Conservation (phyloP, 2,113 vertebrate species). For the Panurus biarmicus region DNA sequence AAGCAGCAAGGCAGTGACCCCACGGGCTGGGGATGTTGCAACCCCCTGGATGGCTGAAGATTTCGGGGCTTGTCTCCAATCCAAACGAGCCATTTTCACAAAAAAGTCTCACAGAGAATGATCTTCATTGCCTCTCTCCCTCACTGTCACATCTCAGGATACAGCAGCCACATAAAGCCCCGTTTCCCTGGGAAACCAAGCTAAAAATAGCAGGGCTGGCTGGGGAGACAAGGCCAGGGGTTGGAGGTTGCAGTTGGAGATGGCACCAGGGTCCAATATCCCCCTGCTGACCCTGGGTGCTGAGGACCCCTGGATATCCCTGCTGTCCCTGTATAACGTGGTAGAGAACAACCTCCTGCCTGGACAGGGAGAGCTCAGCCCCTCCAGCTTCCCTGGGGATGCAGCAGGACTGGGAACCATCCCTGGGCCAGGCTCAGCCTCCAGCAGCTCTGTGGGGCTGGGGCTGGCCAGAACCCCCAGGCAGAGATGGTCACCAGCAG, state of each 20-base stretch:
- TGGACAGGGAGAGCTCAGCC: not conserved
- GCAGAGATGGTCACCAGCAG: not conserved
- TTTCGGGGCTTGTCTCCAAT: not conserved
- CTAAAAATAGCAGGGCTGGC: slow-evolving; percentile 26
- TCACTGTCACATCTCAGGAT: not conserved
- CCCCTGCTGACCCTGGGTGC: no score
- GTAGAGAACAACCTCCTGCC: not conserved
- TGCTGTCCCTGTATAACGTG: accelerated
- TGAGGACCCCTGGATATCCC: not conserved
- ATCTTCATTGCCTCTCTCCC: not conserved
- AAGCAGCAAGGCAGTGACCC: not conserved
- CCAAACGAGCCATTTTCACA: not conserved
- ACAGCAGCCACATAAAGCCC: not conserved
- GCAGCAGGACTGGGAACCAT: not conserved
- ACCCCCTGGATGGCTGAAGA: not conserved
- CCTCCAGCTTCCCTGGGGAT: not conserved
- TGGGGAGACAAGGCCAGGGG: not conserved
- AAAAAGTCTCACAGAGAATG: not conserved
- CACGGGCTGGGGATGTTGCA: not conserved
- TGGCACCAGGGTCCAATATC: not conserved
- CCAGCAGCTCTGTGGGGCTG: accelerated
- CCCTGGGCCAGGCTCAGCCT: not conserved
- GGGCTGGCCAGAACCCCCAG: not conserved
- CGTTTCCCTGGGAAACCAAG: slow-evolving; percentile 40
- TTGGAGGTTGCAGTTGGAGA: not conserved